These are phyloP conservation scores for Lethenteron camtschaticum DNA, from an alignment of 2,113 vertebrate species.

Conservation along the genomic window DNA sequence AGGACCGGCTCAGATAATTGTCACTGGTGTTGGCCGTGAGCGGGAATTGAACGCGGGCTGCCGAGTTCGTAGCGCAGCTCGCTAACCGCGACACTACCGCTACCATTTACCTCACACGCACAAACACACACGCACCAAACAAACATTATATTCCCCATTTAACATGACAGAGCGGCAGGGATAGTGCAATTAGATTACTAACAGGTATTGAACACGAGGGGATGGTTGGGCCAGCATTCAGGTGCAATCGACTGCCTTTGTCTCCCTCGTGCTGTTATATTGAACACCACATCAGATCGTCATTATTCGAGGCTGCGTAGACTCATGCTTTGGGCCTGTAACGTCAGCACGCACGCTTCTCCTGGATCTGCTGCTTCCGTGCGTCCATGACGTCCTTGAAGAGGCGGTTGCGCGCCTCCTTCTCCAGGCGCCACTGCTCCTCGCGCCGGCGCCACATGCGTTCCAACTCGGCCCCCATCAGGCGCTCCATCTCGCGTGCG, in stretches of 20 bases:
- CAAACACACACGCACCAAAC: too few species aligned
- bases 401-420: constrained; percentile 30
- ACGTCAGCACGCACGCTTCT: constrained; percentile 35
- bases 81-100: too few species aligned
- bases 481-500: constrained; percentile 27
- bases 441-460: constrained; percentile 23
- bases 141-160: too few species aligned
- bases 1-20: not conserved
- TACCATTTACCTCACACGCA: too few species aligned
- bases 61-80: too few species aligned
- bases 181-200: too few species aligned
- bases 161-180: too few species aligned
- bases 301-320: not conserved
- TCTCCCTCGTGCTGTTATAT: not conserved
- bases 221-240: too few species aligned
- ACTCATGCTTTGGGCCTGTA: not conserved
- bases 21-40: not conserved
- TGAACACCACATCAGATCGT: not conserved
- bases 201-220: too few species aligned
- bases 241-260: not conserved
- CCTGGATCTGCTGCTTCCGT: constrained; percentile 35
- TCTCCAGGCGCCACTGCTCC: constrained; percentile 19
- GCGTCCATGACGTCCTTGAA: constrained; percentile 37
- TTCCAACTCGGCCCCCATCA: constrained; percentile 28
- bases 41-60: too few species aligned